Percentiles rank a stretch among this genome's conserved stretches.
These are phyloP conservation scores for Tenthredo livida DNA, from an alignment of 2,888 invertebrate species.

Conservation along the genomic window DNA sequence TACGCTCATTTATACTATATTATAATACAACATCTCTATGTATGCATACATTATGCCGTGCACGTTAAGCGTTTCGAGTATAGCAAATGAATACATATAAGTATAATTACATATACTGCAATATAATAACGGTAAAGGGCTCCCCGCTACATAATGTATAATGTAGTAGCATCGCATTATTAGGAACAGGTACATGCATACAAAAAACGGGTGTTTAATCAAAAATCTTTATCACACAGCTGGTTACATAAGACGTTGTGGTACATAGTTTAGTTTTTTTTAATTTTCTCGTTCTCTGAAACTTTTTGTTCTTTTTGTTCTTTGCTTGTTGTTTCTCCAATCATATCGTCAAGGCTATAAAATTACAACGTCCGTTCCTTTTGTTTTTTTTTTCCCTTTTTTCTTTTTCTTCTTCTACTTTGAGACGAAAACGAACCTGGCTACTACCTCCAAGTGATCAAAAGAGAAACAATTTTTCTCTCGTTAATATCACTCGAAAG, in stretches of 20 bases:
- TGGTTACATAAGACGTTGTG: background rate
- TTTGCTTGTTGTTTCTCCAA: background rate
- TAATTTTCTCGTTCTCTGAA: background rate
- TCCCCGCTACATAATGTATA: background rate
- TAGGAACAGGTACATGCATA: background rate
- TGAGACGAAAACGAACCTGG: background rate
- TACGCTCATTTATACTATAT: background rate
- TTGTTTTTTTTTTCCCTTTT: background rate
- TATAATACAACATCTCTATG: background rate
- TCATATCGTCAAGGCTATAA: background rate
- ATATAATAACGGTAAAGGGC: background rate
- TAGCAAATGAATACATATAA: background rate
- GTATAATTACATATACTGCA: background rate
- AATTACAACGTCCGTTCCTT: background rate
- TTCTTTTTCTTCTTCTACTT: background rate
- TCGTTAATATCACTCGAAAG: background rate
- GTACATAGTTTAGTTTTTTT: background rate
- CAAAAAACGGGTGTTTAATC: background rate
- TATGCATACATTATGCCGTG: background rate
- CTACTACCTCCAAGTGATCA: background rate
- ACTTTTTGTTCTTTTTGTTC: background rate
- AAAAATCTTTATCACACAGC: background rate
- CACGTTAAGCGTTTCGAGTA: background rate
- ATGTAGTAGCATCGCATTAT: background rate
- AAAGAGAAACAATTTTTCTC: background rate